Evolutionary conservation across 2,888 invertebrate genomes (phyloP).

Genomic region (Phytoseiulus persimilis): DNA sequence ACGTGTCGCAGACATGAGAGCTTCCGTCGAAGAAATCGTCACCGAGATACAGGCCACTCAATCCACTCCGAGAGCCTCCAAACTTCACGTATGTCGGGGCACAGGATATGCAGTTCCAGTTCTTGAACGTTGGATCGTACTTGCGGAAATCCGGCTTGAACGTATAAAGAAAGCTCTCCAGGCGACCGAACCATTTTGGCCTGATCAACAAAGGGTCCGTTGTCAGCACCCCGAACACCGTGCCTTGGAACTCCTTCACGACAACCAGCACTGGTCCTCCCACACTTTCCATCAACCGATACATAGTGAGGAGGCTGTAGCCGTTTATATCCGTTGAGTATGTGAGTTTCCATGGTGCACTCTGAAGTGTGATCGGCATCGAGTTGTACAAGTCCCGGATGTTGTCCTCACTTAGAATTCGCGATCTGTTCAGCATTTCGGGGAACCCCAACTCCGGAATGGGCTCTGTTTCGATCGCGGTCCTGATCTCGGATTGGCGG

Average conservation of each 20-base stretch:
- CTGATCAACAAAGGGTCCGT: background rate
- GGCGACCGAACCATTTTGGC: conserved; percentile 11
- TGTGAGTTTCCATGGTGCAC: background rate
- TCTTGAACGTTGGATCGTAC: background rate
- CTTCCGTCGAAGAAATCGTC: conserved; percentile 34
- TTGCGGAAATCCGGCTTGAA: background rate
- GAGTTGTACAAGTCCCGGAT: background rate
- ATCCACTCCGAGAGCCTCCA: background rate
- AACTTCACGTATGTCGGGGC: conserved; percentile 14
- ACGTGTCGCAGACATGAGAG: conserved; percentile 30
- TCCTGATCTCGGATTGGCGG: background rate
- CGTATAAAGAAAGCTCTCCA: conserved; percentile 14
- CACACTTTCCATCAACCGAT: conserved; percentile 19
- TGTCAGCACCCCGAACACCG: conserved; percentile 10
- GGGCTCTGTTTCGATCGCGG: background rate
- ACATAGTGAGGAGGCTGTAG: conserved; percentile 28
- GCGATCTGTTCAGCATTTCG: background rate
- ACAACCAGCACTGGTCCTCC: conserved; percentile 20
- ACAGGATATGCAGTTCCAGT: background rate
- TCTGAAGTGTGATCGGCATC: conserved; percentile 18
- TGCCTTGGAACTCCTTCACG: conserved; percentile 33
- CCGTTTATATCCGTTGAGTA: background rate
- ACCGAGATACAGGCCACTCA: conserved; percentile 20
- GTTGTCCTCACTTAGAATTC: background rate
- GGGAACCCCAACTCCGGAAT: background rate